Evolutionary conservation across 2,113 vertebrate species (phyloP).

Genomic region (Alethe diademata): DNA sequence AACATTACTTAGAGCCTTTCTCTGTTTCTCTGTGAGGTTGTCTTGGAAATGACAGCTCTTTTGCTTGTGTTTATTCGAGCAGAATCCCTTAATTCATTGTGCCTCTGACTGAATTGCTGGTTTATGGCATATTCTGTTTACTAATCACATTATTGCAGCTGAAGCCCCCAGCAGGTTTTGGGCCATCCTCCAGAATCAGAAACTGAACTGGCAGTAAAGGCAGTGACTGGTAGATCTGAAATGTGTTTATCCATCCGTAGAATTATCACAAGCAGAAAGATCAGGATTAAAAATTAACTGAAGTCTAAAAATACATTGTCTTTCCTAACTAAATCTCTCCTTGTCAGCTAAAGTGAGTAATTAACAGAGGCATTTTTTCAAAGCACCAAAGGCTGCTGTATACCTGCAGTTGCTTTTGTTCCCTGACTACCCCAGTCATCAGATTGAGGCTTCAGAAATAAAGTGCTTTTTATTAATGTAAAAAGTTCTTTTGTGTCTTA

Average conservation of each 20-base stretch:
- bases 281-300: constrained; percentile 43
- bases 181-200: neutral
- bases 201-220: neutral
- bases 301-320: constrained; percentile 28
- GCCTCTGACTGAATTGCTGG: neutral
- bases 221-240: neutral
- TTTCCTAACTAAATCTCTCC: constrained; percentile 15
- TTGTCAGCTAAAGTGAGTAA: neutral
- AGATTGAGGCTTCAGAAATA: neutral
- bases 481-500: neutral
- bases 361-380: neutral
- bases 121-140: constrained; percentile 2
- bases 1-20: neutral
- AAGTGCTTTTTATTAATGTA: neutral
- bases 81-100: neutral
- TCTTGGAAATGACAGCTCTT: neutral
- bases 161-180: neutral
- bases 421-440: neutral
- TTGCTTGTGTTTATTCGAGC: neutral
- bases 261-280: constrained; percentile 27
- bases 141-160: neutral
- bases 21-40: neutral
- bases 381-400: neutral
- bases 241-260: constrained; percentile 13
- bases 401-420: neutral